Evolutionary conservation across 2,888 invertebrate species (phyloP), one percentile per base, ranked within the genome.

Genomic region (Heliconius ethilla): DNA sequence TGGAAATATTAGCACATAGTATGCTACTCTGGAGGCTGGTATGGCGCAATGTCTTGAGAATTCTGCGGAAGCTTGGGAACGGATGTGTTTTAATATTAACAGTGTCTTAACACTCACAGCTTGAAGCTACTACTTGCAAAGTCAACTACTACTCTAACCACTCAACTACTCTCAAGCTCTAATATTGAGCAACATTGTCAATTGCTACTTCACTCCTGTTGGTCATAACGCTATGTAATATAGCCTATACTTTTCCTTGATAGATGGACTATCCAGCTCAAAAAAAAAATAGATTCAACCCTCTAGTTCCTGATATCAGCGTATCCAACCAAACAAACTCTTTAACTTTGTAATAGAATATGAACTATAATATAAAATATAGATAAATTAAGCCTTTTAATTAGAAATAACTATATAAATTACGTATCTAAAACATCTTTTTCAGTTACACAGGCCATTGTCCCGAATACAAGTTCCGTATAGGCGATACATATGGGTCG

Each of bases 391-490:
- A 51, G 45, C 6, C 18, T 33, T 33, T 33, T 33, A 33, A 33
- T 33, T 33, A 33, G 7, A 1, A 51, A 51, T 18, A 51, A 6
- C 18, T n/a, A n/a, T 55, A 55, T 10, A 55, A 9, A 10, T n/a
- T 22, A 55, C 22, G 9, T 7, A n/a, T 9, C 1, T 9, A 55
- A 55, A 22, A 22, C 22, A 2, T 62, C 11, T 29, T 67, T 70
- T 77, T 0, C 86, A 97, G 97, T 78, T 97, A 97, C 88, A 96
- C 97, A 4, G 97, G 97, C 63, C 96, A 96, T 85, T 97, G 96
- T 85, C 97, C 97, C 0, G 96, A 97, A 85, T 96, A 96, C 90
- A 96, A 96, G 79, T 97, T 96, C 87, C 95, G 96, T 33, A 95
- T 96, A 80, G 97, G 97, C 3, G 96, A 97, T 89, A 97, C 97